These are phyloP conservation scores for Australoheros scitulus DNA, from an alignment of 2,113 vertebrate species.

Conservation along the genomic window DNA sequence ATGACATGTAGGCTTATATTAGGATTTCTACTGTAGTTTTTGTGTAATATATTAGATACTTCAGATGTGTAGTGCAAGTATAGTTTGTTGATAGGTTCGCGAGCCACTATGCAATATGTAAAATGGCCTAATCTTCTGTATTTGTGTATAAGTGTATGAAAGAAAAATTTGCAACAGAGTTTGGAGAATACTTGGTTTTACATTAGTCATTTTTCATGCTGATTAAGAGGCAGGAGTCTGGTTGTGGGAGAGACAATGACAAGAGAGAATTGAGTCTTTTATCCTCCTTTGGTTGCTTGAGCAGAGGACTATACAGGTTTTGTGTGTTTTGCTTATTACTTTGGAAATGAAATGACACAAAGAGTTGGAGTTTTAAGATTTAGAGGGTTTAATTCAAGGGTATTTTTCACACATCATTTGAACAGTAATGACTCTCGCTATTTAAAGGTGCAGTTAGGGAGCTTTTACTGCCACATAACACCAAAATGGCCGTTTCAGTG, in stretches of 20 bases:
- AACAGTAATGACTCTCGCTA: slow-evolving; percentile 39
- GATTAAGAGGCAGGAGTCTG: slow-evolving; percentile 31
- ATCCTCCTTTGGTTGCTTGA: slow-evolving; percentile 27
- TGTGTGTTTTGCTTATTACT: slow-evolving; percentile 39
- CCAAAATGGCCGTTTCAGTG: slow-evolving; percentile 30
- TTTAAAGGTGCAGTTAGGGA: slow-evolving; percentile 37
- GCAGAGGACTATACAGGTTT: slow-evolving; percentile 4
- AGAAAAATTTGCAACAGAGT: not conserved
- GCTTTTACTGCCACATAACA: slow-evolving; percentile 47
- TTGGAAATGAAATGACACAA: slow-evolving; percentile 25
- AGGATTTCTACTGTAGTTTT: not conserved
- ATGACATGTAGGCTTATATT: not conserved
- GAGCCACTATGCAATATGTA: not conserved
- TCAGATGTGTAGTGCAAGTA: not conserved
- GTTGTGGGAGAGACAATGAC: slow-evolving; percentile 20
- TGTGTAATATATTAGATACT: not conserved
- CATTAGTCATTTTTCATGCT: slow-evolving; percentile 6
- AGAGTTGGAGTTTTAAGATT: slow-evolving; percentile 36
- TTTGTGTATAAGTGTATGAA: not conserved
- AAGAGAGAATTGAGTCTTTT: slow-evolving; percentile 16
- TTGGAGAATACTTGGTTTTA: not conserved
- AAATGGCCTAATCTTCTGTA: not conserved
- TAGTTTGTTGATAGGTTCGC: not conserved
- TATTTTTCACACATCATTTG: slow-evolving; percentile 42
- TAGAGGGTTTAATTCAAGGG: slow-evolving; percentile 33